Base-by-base conservation (phyloP, 1,140 invertebrate species). In the Heliconius himera region DNA sequence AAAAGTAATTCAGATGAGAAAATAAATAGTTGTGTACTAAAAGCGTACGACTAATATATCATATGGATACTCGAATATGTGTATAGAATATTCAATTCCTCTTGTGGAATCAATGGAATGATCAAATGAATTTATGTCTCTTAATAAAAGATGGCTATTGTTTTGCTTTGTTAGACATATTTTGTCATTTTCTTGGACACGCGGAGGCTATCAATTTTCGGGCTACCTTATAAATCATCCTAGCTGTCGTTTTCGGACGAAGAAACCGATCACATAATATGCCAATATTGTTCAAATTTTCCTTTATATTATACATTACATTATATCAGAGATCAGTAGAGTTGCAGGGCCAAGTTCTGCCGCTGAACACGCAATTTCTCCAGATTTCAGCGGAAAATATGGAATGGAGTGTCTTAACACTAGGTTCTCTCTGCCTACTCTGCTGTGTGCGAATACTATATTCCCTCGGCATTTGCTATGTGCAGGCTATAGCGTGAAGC, bases 141-240 rank as follows among this genome's bases (percentile, higher is more conserved):
- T 60, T 80, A 80, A 78, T 56, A 79, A 80, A 56, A 78, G 5
- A 54, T n/a, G 20, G 49, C 72, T 78, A 76, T 73, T 80, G 76
- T 70, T 79, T 81, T 81, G 72, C 60, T 66, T 66, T 9, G 60
- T 66, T 66, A 66, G 11, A 66, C 60, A 29, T 26, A 29, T 26
- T 66, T 66, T 66, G 60, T 22, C 60, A 29, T 79, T 79, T 79
- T 70, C 83, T 80, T 82, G 80, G 86, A 84, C 85, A 85, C 74
- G 78, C 54, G 66, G 51, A 79, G 77, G 86, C 87, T 91, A 93
- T 93, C 88, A 90, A 91, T 93, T 91, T 86, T 86, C 85, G 80
- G 77, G 49, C 73, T 87, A 84, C 84, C 85, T 84, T 88, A 93
- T 93, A 93, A 90, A 91, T 89, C 89, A 91, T 93, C 85, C 82